Evolutionary conservation across 2,797 vertebrate species (phyloP), one percentile per base, ranked within the genome.

Genomic region (Acropternis orthonyx): DNA sequence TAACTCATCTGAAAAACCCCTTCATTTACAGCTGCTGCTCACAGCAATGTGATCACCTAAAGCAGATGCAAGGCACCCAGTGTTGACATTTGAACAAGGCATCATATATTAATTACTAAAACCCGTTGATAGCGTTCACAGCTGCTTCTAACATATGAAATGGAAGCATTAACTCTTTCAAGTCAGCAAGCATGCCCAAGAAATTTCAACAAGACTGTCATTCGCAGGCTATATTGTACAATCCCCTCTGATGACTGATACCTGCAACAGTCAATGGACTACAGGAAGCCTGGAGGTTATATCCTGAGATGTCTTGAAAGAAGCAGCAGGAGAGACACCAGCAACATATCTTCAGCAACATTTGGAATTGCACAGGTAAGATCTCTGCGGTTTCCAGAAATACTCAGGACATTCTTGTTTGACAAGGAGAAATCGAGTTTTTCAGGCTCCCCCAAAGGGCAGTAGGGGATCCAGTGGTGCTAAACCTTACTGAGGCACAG

Each of bases 81-180:
- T 10, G 6, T 4, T 72, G 81, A 82, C 6, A 52, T 43, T 72
- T 46, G 51, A 79, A 49, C 28, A 36, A 72, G 81, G 36, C 26
- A 91, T 71, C 51, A 81, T 78, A 56, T 78, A 89, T 28, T 71
- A 71, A 74, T 78, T 67, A 78, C 36, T 52, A 61, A 80, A 80
- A 48, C 6, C 44, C 39, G 39, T 58, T 36, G 58, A 51, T 65
- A 54, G 66, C 32, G 37, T 10, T 26, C 43, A 86, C 56, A 75
- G 49, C 22, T 86, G 55, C 71, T 91, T 65, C 67, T 66, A 84
- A 15, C 9, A 14, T 3, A 15, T 3, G 18, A 69, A 67, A 51
- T 0, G 1, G 46, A 59, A 71, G 28, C 39, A 27, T 63, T 71
- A 67, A 74, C 39, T 48, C 48, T 39, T 63, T 58, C 20, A 34